Percentiles rank a stretch among this genome's conserved stretches.
phyloP scores from a whole-genome alignment of 1,140 invertebrate species.

The Bombus impatiens region DNA sequence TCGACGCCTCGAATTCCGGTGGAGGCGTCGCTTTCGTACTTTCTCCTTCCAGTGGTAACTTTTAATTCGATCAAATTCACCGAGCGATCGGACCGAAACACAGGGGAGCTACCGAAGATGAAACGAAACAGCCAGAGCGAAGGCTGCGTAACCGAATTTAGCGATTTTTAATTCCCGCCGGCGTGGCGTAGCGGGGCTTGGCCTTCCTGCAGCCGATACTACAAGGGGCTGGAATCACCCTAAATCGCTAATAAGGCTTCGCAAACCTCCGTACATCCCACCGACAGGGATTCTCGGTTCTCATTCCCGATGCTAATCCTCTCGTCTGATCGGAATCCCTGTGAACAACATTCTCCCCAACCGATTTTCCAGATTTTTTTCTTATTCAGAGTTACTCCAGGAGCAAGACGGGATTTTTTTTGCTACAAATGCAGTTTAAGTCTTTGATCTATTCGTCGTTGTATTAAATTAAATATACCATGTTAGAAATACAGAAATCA shows the following conservation, averaged over 20 bases:
- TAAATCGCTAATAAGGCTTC: conserved; percentile 79
- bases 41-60: conserved; percentile 33
- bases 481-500: no score
- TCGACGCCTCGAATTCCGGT: background rate
- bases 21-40: background rate
- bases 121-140: conserved; percentile 54
- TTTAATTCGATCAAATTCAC: conserved; percentile 67
- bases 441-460: no score
- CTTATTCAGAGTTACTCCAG: background rate
- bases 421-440: background rate
- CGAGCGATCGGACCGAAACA: conserved; percentile 59
- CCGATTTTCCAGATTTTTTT: background rate
- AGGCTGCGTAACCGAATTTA: conserved; percentile 77
- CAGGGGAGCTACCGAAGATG: conserved; percentile 41
- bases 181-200: conserved; percentile 37
- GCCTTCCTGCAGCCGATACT: conserved; percentile 66
- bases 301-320: conserved; percentile 68
- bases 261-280: conserved; percentile 77
- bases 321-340: conserved; percentile 29
- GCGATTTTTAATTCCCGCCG: conserved; percentile 79
- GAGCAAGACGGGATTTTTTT: background rate
- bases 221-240: conserved; percentile 68
- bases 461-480: no score
- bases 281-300: conserved; percentile 77
- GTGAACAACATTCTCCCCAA: background rate